Percentiles rank a stretch among this genome's conserved stretches.
These are phyloP conservation scores for Mystacides longicornis DNA, from an alignment of 2,888 invertebrate species.

Conservation along the genomic window DNA sequence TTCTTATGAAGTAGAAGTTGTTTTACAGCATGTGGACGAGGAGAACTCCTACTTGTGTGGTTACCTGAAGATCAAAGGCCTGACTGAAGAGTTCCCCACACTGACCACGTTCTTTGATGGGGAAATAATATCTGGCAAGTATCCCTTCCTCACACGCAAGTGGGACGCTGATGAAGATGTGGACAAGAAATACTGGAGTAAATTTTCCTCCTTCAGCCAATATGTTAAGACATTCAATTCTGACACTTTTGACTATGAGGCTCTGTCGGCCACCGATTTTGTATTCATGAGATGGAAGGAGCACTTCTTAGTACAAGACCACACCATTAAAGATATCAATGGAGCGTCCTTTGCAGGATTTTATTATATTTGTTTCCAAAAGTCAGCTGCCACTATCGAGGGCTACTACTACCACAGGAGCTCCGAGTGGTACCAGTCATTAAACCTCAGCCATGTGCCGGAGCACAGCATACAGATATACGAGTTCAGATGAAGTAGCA, in stretches of 20 bases:
- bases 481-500: conserved; percentile 83
- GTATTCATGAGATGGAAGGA: conserved; percentile 99
- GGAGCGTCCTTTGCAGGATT: conserved; percentile 97
- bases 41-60: conserved; percentile 94
- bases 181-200: conserved; percentile 93
- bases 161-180: conserved; percentile 99
- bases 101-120: conserved; percentile 96
- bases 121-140: conserved; percentile 94
- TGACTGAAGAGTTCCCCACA: conserved; percentile 93
- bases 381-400: conserved; percentile 89
- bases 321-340: conserved; percentile 90
- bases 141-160: conserved; percentile 91
- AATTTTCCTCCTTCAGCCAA: conserved; percentile 77
- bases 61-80: conserved; percentile 90
- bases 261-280: conserved; percentile 77
- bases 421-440: conserved; percentile 94
- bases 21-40: conserved; percentile 94
- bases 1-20: conserved; percentile 95
- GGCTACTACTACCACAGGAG: conserved; percentile 96
- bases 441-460: conserved; percentile 86
- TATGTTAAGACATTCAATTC: conserved; percentile 91
- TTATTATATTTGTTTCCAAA: conserved; percentile 97
- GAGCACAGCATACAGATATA: conserved; percentile 95
- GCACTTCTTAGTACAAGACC: conserved; percentile 93
- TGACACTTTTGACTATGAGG: conserved; percentile 89